phyloP scores from a whole-genome alignment of 2,797 vertebrate species.

The Emys orbicularis region DNA sequence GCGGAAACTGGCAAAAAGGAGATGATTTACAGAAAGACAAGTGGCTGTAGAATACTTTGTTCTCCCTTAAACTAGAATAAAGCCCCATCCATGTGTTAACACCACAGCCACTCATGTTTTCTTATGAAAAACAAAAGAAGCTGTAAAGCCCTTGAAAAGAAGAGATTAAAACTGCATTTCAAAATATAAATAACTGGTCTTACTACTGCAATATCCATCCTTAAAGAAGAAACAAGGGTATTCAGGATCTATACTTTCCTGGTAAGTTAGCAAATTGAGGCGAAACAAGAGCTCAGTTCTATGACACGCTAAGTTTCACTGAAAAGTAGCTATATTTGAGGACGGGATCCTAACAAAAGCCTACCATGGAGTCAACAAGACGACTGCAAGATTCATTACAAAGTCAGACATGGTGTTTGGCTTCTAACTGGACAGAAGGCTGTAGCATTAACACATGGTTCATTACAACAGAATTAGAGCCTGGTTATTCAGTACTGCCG shows the following conservation, averaged over 20 bases:
- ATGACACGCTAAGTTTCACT: not conserved
- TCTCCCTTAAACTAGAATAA: not conserved
- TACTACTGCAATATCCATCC: not conserved
- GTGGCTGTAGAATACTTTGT: not conserved
- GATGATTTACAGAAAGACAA: not conserved
- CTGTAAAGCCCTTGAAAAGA: not conserved
- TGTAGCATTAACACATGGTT: constrained; percentile 66
- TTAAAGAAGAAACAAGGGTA: not conserved
- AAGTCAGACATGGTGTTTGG: constrained; percentile 67
- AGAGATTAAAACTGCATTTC: not conserved
- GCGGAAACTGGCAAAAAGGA: no score
- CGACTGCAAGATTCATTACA: constrained; percentile 57
- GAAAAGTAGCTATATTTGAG: constrained; percentile 1
- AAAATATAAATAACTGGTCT: constrained; percentile 1
- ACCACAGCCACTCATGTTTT: accelerated
- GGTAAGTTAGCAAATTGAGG: not conserved
- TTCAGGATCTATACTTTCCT: not conserved
- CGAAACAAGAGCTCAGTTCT: not conserved
- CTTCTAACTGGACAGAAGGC: constrained; percentile 63
- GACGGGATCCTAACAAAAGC: constrained; percentile 57
- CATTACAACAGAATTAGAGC: constrained; percentile 66
- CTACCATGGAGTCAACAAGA: constrained; percentile 50
- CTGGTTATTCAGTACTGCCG: constrained; percentile 42
- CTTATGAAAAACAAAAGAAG: not conserved
- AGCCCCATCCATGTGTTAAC: not conserved